Conservation (phyloP, 2,113 vertebrate genomes). For the Paratilapia polleni region DNA sequence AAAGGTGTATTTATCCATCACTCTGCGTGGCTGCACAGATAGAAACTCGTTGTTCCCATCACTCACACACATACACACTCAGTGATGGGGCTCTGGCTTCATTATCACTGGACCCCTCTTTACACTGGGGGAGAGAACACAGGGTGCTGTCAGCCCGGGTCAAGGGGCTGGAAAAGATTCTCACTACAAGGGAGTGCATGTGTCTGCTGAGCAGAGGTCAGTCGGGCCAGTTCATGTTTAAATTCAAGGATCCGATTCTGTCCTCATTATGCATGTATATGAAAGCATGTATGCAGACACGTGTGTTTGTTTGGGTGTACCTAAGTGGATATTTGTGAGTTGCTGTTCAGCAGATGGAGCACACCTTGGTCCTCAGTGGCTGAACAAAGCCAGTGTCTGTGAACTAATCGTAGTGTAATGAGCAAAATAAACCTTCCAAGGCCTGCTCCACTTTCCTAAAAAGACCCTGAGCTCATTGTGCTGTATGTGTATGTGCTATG, state of each 20-base stretch:
- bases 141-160: slow-evolving; percentile 39
- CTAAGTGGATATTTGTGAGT: slow-evolving; percentile 6
- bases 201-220: background rate
- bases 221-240: background rate
- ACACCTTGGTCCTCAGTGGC: background rate
- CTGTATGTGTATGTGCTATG: background rate
- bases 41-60: slow-evolving; percentile 33
- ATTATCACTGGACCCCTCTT: slow-evolving; percentile 49
- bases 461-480: slow-evolving; percentile 57
- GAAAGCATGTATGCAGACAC: background rate
- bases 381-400: slow-evolving; percentile 53
- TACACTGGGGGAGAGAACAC: slow-evolving; percentile 22
- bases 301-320: background rate
- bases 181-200: background rate
- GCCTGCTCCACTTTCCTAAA: slow-evolving; percentile 42
- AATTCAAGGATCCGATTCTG: slow-evolving; percentile 32
- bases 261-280: slow-evolving; percentile 3
- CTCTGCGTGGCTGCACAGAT: slow-evolving; percentile 26
- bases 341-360: slow-evolving; percentile 32
- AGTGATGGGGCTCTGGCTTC: slow-evolving; percentile 43
- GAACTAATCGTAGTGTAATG: slow-evolving; percentile 61
- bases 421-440: slow-evolving; percentile 43
- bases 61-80: slow-evolving; percentile 14
- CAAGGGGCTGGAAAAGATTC: slow-evolving; percentile 33
- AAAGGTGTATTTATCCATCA: slow-evolving; percentile 52